Percentiles rank a stretch among this genome's conserved stretches.
Conservation (phyloP, 2,888 invertebrate genomes). For the Slavum lentiscoides region DNA sequence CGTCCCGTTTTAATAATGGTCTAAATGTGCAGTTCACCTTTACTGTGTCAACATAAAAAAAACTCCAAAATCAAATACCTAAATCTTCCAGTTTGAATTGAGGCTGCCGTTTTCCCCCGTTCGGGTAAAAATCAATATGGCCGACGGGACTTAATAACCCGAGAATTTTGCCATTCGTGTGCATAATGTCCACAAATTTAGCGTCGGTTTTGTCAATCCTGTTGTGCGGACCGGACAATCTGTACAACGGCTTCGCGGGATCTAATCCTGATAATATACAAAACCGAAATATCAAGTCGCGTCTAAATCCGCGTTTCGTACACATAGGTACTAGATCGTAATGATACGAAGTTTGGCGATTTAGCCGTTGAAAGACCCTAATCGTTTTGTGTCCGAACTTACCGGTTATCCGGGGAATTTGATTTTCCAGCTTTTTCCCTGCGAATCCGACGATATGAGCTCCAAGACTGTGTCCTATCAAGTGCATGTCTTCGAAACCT, state of each 20-base stretch:
- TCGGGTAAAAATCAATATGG: conserved; percentile 53
- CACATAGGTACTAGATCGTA: too few species aligned
- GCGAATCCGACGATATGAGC: conserved; percentile 30
- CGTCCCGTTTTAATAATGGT: too few species aligned
- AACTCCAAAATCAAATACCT: neutral
- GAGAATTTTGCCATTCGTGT: conserved; percentile 39
- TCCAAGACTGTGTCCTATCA: conserved; percentile 41
- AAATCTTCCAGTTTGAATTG: conserved; percentile 36
- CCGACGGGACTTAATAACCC: conserved; percentile 36
- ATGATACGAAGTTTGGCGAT: neutral
- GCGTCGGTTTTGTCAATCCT: conserved; percentile 52
- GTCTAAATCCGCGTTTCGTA: too few species aligned
- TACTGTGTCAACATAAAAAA: too few species aligned
- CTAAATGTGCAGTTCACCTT: too few species aligned
- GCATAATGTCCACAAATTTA: conserved; percentile 54
- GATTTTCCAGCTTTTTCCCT: conserved; percentile 1
- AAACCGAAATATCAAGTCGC: neutral
- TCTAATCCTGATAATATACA: conserved; percentile 21
- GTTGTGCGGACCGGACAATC: neutral
- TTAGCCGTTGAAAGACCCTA: too few species aligned
- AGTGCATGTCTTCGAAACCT: conserved; percentile 11
- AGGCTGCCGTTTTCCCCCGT: conserved; percentile 49
- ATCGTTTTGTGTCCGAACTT: neutral
- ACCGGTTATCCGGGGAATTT: conserved; percentile 38
- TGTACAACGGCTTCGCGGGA: neutral